Evolutionary conservation across 2,888 invertebrate species (phyloP).

Genomic region (Drosophila stalkeri): DNA sequence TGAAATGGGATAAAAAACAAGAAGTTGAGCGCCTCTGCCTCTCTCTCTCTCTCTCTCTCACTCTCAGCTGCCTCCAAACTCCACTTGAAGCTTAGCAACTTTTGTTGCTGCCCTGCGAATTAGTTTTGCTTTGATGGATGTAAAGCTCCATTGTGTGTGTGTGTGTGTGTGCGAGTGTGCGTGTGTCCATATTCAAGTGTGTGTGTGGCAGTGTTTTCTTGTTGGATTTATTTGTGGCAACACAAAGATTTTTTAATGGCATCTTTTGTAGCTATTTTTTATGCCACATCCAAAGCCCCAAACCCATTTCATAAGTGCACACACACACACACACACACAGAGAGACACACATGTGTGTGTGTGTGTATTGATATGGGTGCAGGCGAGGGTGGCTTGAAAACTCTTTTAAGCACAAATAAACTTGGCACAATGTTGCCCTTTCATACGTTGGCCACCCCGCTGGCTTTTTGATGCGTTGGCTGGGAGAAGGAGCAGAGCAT

Average conservation of each 20-base stretch:
- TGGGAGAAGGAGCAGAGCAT: background rate
- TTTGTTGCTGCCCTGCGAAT: conserved; percentile 73
- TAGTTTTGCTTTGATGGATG: conserved; percentile 79
- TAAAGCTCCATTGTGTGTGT: conserved; percentile 61
- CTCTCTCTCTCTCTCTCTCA: too few species aligned
- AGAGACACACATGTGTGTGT: conserved; percentile 27
- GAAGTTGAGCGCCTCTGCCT: conserved; percentile 13
- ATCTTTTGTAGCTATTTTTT: conserved; percentile 79
- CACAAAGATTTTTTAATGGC: conserved; percentile 80
- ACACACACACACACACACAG: conserved; percentile 22
- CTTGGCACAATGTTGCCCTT: conserved; percentile 74
- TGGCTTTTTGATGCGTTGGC: conserved; percentile 25
- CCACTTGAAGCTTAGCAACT: conserved; percentile 64
- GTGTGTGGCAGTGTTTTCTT: conserved; percentile 50
- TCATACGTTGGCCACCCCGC: conserved; percentile 36
- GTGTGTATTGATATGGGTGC: conserved; percentile 62
- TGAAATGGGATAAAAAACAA: conserved; percentile 58
- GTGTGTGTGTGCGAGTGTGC: background rate
- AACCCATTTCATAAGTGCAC: conserved; percentile 68
- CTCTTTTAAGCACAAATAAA: conserved; percentile 76
- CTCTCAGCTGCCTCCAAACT: conserved; percentile 1
- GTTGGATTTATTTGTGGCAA: conserved; percentile 78
- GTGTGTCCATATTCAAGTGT: conserved; percentile 1
- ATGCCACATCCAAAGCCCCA: conserved; percentile 44
- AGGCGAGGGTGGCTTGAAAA: conserved; percentile 48